Evolutionary conservation across 2,797 vertebrate genomes (phyloP).

Genomic region (Lindbergichthys nudifrons): DNA sequence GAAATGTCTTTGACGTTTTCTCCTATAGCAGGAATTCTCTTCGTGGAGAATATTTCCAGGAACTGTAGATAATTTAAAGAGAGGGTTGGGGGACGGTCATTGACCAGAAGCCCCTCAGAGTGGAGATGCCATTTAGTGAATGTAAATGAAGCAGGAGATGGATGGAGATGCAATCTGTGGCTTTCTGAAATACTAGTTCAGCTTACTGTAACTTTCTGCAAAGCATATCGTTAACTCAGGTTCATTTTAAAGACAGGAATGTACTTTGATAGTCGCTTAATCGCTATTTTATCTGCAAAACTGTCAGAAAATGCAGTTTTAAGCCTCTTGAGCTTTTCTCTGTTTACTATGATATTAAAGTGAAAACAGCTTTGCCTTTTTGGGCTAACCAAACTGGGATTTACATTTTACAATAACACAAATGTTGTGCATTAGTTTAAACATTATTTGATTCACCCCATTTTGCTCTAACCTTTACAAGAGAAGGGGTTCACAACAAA

Average conservation of each 20-base stretch:
- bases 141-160: constrained; percentile 27
- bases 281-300: no score
- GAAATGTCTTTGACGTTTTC: constrained; percentile 26
- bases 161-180: constrained; percentile 24
- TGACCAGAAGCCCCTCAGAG: constrained; percentile 5
- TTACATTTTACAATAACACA: no score
- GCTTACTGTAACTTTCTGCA: background rate
- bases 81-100: background rate
- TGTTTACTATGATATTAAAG: no score
- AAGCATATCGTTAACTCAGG: no score
- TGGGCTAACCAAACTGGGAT: no score
- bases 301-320: no score
- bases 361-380: no score
- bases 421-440: no score
- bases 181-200: constrained; percentile 4
- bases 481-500: background rate
- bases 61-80: background rate
- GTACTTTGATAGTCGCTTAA: no score
- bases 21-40: constrained; percentile 17
- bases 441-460: no score
- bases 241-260: no score
- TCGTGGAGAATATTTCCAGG: constrained; percentile 14
- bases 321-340: no score
- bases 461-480: background rate
- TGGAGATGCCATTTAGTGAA: constrained; percentile 24